Evolutionary conservation across 2,797 vertebrate species (phyloP).

Genomic region (Ara ararauna): DNA sequence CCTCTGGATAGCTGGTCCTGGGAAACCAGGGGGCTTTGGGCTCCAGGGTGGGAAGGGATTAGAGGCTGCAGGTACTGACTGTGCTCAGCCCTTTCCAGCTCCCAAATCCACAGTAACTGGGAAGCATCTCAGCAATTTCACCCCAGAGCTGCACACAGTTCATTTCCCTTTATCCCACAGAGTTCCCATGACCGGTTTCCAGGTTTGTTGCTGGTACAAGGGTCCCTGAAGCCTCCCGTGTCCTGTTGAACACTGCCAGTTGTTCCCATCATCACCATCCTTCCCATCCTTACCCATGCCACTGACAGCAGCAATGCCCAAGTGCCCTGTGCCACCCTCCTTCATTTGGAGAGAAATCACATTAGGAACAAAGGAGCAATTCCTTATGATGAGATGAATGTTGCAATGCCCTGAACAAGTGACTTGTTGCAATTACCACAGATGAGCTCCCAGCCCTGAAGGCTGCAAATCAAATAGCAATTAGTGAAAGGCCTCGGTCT

Average conservation of each 20-base stretch:
- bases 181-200: background rate
- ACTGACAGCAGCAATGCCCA: background rate
- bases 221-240: accelerated
- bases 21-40: background rate
- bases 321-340: background rate
- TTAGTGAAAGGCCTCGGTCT: background rate
- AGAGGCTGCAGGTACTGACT: background rate
- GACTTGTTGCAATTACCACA: background rate
- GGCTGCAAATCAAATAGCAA: constrained; percentile 8
- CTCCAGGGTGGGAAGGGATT: background rate
- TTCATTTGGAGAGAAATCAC: background rate
- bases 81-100: background rate
- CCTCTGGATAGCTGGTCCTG: background rate
- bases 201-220: background rate
- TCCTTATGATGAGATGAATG: constrained; percentile 57
- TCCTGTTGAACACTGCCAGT: background rate
- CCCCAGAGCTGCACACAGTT: background rate
- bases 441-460: constrained; percentile 19
- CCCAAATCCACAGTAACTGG: background rate
- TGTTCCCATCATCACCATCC: background rate
- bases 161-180: background rate
- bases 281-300: background rate
- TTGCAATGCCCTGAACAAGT: constrained; percentile 27
- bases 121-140: background rate
- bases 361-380: constrained; percentile 15